phyloP scores from a whole-genome alignment of 2,113 vertebrate species.

The Sander lucioperca region DNA sequence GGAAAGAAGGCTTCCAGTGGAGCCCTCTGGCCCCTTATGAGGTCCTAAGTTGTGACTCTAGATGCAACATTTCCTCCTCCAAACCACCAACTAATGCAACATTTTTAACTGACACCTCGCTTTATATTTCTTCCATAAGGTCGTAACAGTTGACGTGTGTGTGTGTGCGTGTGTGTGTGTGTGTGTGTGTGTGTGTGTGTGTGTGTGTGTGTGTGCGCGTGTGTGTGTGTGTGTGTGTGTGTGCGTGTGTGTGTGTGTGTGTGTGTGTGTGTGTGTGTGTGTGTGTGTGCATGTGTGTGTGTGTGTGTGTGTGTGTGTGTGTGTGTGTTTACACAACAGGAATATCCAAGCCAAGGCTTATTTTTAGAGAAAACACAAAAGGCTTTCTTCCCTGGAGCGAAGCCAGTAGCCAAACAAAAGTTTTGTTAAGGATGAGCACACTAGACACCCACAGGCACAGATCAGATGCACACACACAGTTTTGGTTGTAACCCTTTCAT shows the following conservation, averaged over 20 bases:
- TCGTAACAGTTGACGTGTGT: not conserved
- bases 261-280: not conserved
- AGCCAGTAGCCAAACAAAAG: slow-evolving; percentile 57
- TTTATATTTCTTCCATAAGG: not conserved
- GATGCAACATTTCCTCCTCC: slow-evolving; percentile 22
- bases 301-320: slow-evolving; percentile 5
- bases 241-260: not conserved
- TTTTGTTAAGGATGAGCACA: slow-evolving; percentile 50
- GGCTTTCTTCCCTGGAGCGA: slow-evolving; percentile 46
- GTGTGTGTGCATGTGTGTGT: slow-evolving; percentile 12
- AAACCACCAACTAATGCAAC: not conserved
- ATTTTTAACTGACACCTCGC: no score
- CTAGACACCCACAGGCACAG: not conserved
- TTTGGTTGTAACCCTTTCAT: not conserved
- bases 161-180: slow-evolving; percentile 1
- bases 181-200: slow-evolving; percentile 4
- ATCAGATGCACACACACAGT: not conserved
- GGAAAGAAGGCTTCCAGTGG: slow-evolving; percentile 48
- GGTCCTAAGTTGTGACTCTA: not conserved
- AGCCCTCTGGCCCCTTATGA: slow-evolving; percentile 48
- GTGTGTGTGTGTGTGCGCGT: not conserved
- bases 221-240: slow-evolving; percentile 4
- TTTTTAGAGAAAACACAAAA: slow-evolving; percentile 79
- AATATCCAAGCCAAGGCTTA: slow-evolving; percentile 42
- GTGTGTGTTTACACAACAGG: slow-evolving; percentile 28